Conservation (phyloP, 2,888 invertebrate genomes). For the Caenorhabditis uteleia region DNA sequence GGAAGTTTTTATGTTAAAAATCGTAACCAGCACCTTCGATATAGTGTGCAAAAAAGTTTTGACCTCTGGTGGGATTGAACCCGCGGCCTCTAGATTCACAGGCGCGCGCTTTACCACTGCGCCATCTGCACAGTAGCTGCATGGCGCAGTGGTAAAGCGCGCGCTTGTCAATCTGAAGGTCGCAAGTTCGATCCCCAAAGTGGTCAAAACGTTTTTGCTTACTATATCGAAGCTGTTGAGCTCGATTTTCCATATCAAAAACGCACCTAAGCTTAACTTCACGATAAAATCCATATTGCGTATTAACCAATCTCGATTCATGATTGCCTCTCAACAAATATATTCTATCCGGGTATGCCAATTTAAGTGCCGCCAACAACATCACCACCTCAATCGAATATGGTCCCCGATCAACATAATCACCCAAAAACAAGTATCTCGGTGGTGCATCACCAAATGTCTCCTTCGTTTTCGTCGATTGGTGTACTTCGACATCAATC, state of each 20-base stretch:
- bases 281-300: constrained; percentile 61
- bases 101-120: too few relatives aligned
- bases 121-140: too few relatives aligned
- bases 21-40: background rate
- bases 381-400: constrained; percentile 77
- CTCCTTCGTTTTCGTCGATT: constrained; percentile 2
- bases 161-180: too few relatives aligned
- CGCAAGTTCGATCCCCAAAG: too few relatives aligned
- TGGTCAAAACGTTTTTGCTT: too few relatives aligned
- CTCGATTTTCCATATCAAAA: constrained; percentile 4
- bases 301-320: constrained; percentile 83
- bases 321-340: constrained; percentile 94
- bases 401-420: constrained; percentile 93
- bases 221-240: too few relatives aligned
- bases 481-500: background rate
- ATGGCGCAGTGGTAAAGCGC: too few relatives aligned
- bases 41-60: background rate
- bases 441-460: background rate
- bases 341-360: constrained; percentile 81
- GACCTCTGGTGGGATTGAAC: background rate
- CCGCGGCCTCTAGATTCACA: too few relatives aligned
- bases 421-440: constrained; percentile 92
- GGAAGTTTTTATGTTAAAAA: background rate
- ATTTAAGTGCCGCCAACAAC: constrained; percentile 85
- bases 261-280: constrained; percentile 78